Evolutionary conservation across 2,888 invertebrate genomes (phyloP).

Genomic region (Hirtodrosophila alboralis): DNA sequence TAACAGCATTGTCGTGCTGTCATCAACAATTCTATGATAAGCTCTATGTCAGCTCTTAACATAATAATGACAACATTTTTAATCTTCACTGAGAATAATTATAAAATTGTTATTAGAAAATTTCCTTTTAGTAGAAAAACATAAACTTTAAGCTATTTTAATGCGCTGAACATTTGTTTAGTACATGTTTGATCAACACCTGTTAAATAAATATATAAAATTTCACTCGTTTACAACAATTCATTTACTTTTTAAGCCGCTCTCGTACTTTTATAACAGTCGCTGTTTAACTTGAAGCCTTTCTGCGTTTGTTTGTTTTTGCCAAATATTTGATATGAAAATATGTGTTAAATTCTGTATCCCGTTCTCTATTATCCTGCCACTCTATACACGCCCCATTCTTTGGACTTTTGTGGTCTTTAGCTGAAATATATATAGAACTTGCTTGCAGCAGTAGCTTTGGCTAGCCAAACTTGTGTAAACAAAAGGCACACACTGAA

Average conservation of each 20-base stretch:
- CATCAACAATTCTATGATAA: no score
- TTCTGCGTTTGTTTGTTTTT: conserved; percentile 57
- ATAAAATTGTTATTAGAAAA: no score
- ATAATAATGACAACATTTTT: no score
- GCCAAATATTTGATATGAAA: conserved; percentile 73
- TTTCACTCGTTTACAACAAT: neutral
- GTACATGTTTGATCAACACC: no score
- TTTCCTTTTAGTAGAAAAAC: no score
- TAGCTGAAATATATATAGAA: conserved; percentile 24
- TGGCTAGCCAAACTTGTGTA: conserved; percentile 54
- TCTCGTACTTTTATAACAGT: conserved; percentile 26
- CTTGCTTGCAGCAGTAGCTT: conserved; percentile 43
- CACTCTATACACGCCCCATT: no score
- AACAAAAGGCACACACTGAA: conserved; percentile 51
- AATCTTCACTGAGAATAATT: no score
- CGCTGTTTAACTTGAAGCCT: conserved; percentile 25
- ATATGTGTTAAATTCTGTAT: conserved; percentile 70
- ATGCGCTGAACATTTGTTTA: no score
- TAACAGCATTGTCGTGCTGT: no score
- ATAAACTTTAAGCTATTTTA: no score
- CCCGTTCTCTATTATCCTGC: conserved; percentile 18
- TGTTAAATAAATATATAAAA: no score
- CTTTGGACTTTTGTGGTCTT: conserved; percentile 44
- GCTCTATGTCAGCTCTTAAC: no score
- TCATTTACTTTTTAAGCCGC: conserved; percentile 11